phyloP scores from a whole-genome alignment of 2,113 vertebrate species.

The Canis aureus region DNA sequence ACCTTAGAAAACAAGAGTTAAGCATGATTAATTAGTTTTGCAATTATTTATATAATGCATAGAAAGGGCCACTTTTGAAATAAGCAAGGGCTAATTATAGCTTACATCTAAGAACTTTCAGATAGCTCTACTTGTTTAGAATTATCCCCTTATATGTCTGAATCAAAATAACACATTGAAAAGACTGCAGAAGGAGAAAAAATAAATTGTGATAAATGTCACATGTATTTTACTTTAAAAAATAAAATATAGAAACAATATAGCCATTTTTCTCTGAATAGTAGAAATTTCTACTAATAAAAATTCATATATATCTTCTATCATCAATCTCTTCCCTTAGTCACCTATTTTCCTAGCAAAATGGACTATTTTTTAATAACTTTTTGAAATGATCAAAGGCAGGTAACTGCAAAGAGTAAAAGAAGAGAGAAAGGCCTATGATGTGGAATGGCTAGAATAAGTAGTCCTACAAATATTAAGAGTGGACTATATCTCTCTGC shows the following conservation, averaged over 20 bases:
- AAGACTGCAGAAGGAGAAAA: slow-evolving; percentile 16
- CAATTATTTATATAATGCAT: slow-evolving; percentile 40
- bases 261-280: neutral
- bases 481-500: neutral
- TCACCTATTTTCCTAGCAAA: neutral
- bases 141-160: neutral
- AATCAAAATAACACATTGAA: slow-evolving; percentile 59
- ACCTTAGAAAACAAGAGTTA: slow-evolving; percentile 52
- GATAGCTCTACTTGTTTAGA: slow-evolving; percentile 38
- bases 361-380: neutral
- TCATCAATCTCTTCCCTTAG: neutral
- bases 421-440: neutral
- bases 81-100: slow-evolving; percentile 49
- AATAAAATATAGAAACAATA: neutral
- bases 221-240: slow-evolving; percentile 20
- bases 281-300: slow-evolving; percentile 26
- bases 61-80: slow-evolving; percentile 46
- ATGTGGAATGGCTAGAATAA: neutral
- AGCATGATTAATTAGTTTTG: slow-evolving; percentile 45
- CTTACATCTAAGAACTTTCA: slow-evolving; percentile 36
- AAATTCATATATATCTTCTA: neutral
- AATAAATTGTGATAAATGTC: neutral
- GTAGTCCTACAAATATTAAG: neutral
- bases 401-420: neutral
- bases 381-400: slow-evolving; percentile 12